These are phyloP conservation scores for Avahi laniger DNA, from an alignment of 2,797 vertebrate species.

Conservation along the genomic window DNA sequence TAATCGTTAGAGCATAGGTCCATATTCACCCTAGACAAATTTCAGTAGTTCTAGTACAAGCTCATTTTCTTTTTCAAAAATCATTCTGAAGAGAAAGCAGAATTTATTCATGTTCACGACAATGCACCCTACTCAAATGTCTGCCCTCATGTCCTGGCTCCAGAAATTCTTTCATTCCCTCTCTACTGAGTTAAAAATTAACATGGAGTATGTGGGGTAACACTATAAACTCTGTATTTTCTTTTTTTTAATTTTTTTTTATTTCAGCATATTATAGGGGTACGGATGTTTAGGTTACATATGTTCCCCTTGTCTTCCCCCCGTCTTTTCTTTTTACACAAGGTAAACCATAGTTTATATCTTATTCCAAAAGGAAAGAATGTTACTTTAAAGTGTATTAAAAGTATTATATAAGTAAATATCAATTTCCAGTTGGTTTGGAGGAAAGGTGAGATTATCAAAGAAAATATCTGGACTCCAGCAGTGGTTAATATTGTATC, in stretches of 20 bases:
- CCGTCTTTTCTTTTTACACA: not conserved
- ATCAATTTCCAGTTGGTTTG: not conserved
- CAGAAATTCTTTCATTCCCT: not conserved
- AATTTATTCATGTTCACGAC: not conserved
- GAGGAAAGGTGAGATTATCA: not conserved
- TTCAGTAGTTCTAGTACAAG: not conserved
- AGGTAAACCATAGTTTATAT: not conserved
- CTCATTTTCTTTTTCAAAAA: not conserved
- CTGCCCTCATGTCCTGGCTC: not conserved
- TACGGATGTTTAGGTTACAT: too few species aligned
- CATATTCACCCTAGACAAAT: not conserved
- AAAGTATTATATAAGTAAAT: not conserved
- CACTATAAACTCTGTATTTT: not conserved
- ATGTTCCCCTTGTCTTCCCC: too few species aligned
- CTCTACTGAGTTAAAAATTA: not conserved
- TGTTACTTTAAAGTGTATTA: not conserved
- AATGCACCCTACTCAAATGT: accelerated
- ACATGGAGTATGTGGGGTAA: too few species aligned
- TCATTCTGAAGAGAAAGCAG: not conserved
- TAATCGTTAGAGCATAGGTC: not conserved
- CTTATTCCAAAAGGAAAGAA: not conserved
- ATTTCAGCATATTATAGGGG: too few species aligned
- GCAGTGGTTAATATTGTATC: not conserved
- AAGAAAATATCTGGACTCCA: not conserved
- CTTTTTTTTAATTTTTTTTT: not conserved